Conservation (phyloP, 92 coral and sea anemone genomes). For the Anthopleura xanthogrammica region DNA sequence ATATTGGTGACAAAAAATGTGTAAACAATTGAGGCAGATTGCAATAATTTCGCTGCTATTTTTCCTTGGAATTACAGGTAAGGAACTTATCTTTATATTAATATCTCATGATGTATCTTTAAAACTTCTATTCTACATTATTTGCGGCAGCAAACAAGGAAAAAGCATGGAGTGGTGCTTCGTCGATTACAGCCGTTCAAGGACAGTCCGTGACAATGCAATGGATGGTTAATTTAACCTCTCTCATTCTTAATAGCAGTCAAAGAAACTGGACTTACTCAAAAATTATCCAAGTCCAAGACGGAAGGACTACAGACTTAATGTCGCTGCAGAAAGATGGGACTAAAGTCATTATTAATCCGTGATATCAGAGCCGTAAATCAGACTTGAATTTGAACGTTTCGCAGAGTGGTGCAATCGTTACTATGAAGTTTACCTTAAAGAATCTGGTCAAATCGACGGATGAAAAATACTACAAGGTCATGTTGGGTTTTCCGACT, state of each 20-base stretch:
- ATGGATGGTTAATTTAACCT: background rate
- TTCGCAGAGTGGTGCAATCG: background rate
- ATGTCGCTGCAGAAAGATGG: background rate
- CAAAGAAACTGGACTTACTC: background rate
- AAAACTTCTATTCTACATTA: background rate
- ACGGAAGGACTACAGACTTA: background rate
- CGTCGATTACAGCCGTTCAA: background rate
- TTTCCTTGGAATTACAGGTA: background rate
- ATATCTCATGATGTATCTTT: background rate
- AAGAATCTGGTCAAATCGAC: background rate
- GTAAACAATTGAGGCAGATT: background rate
- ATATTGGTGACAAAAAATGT: background rate
- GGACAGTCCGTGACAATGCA: background rate
- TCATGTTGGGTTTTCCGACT: background rate
- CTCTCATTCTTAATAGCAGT: background rate
- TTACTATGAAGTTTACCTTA: background rate
- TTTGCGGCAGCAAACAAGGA: background rate
- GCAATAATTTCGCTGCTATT: background rate
- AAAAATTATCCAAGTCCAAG: background rate
- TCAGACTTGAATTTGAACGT: conserved; percentile 1
- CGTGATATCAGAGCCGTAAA: background rate
- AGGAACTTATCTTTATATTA: background rate
- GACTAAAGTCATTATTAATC: background rate
- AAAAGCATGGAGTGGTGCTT: background rate
- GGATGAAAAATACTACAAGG: background rate